These are phyloP conservation scores for Aradophagus sp. DNA, from an alignment of 1,140 invertebrate genomes.

Conservation along the genomic window DNA sequence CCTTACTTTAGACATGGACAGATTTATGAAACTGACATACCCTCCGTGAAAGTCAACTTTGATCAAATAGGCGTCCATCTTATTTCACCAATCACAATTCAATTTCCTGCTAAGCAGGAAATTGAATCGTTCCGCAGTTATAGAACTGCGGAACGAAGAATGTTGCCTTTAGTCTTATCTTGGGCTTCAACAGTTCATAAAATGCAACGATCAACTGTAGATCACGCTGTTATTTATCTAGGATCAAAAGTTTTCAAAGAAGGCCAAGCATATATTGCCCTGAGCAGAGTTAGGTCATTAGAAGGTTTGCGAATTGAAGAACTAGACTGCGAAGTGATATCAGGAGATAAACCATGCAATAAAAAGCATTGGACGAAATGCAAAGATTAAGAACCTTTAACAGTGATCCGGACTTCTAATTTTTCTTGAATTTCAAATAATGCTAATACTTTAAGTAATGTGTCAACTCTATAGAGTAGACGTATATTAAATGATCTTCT, in stretches of 20 bases:
- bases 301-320: conserved; percentile 17
- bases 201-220: conserved; percentile 30
- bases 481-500: too few species aligned
- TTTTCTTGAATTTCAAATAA: too few species aligned
- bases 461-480: too few species aligned
- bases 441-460: too few species aligned
- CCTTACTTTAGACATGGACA: conserved; percentile 14
- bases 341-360: conserved; percentile 25
- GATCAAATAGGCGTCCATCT: conserved; percentile 13
- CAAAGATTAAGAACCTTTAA: conserved; percentile 15
- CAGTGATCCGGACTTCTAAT: too few species aligned
- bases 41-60: conserved; percentile 9
- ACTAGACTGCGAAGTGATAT: conserved; percentile 12
- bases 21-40: conserved; percentile 14
- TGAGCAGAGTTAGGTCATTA: conserved; percentile 10
- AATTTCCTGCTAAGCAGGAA: conserved; percentile 21
- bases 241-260: conserved; percentile 19
- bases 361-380: conserved; percentile 17
- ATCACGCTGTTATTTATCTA: conserved; percentile 18
- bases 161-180: conserved; percentile 13
- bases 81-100: conserved; percentile 11
- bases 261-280: conserved; percentile 20
- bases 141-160: conserved; percentile 15
- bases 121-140: too few species aligned
- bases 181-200: conserved; percentile 32